Base-by-base conservation (phyloP, 1,140 invertebrate species). In the Dufourea novaeangliae region DNA sequence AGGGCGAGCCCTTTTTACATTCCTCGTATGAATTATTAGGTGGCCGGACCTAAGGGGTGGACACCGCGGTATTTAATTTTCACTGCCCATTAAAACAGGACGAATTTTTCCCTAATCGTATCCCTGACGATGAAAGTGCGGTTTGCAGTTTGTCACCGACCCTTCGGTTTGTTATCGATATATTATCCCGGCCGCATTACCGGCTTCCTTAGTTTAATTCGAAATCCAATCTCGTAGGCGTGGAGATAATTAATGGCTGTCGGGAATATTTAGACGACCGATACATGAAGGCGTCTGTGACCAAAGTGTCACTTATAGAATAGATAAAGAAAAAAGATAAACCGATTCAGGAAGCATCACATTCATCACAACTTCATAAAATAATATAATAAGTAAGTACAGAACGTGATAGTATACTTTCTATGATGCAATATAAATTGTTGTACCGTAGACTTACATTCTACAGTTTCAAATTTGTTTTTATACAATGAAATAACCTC, bases 1-100 rank as follows among this genome's bases (percentile, higher is more conserved):
- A 57, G 67, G 83, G 80, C 74, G 72, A 59, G 85, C 84, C 84
- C 86, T 86, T 88, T 88, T 88, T 85, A 80, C 87, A 88, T 88
- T 88, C 87, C 87, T 79, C 85, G 79, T 88, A 88, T 88, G 87
- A 88, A 86, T 88, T 88, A 88, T 88, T 88, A 86, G 82, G 79
- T 85, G 76, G 52, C 83, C 67, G 80, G 84, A 88, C 83, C 79
- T 86, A 86, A 86, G 80, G 85, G 87, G 84, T 88, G 86, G 87
- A 85, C 84, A 86, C 87, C 84, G 85, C 78, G 86, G 87, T 88
- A 88, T 88, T 88, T 88, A 88, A 88, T 88, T 88, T 88, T 86
- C 87, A 77, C 84, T 85, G 79, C 75, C 83, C 83, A 73, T 85
- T 86, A 86, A 86, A 86, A 85, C 79, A 74, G 79, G 54, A 79